phyloP scores from a whole-genome alignment of 2,797 vertebrate species.

The Neosilurus hyrtlii region DNA sequence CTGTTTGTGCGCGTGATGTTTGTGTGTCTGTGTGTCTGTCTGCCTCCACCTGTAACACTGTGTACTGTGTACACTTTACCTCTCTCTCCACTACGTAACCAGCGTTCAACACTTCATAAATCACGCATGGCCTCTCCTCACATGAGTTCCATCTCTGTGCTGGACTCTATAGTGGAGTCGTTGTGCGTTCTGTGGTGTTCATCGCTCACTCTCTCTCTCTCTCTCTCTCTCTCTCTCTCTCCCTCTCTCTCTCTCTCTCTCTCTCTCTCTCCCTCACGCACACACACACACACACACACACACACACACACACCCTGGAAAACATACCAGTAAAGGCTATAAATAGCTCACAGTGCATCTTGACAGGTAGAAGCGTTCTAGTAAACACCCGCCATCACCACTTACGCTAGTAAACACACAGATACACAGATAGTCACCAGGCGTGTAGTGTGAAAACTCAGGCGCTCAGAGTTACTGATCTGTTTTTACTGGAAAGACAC shows the following conservation, averaged over 20 bases:
- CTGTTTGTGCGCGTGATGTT: constrained; percentile 10
- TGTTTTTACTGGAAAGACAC: no score
- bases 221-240: constrained; percentile 11
- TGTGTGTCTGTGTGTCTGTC: constrained; percentile 51
- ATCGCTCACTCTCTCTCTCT: not conserved
- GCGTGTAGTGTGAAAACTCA: not conserved
- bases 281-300: constrained; percentile 27
- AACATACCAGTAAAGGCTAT: not conserved
- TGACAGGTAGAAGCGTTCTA: not conserved
- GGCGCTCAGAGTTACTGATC: no score
- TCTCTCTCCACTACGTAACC: constrained; percentile 61
- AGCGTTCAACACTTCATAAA: constrained; percentile 76
- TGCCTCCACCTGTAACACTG: constrained; percentile 67
- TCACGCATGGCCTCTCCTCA: constrained; percentile 68
- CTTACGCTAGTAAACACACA: not conserved
- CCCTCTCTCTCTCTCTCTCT: no score
- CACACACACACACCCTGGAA: constrained; percentile 20
- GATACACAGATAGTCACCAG: not conserved
- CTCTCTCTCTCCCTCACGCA: not conserved
- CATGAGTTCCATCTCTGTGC: constrained; percentile 59
- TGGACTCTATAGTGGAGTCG: no score
- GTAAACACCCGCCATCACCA: constrained; percentile 10
- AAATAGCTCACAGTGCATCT: constrained; percentile 28
- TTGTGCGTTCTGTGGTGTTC: no score
- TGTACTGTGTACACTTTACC: constrained; percentile 65